These are phyloP conservation scores for Eurystomus gularis DNA, from an alignment of 2,113 vertebrate genomes.

Conservation along the genomic window DNA sequence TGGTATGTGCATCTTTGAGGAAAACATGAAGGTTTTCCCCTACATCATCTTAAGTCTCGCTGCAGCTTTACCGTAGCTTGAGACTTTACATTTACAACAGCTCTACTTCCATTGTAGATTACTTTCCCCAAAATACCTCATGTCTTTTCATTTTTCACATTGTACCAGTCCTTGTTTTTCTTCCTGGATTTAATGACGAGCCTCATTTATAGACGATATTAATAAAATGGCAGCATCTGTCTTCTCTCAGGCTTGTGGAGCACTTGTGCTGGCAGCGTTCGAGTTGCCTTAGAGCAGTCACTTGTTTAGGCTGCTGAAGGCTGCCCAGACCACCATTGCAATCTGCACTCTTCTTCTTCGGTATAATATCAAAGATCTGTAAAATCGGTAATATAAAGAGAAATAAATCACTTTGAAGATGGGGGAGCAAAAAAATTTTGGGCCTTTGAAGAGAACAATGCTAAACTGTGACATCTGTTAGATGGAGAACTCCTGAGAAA, in stretches of 20 bases:
- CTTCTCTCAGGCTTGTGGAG: not conserved
- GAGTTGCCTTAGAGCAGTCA: not conserved
- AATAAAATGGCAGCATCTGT: constrained; percentile 51
- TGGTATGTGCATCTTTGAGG: not conserved
- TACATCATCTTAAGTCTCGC: not conserved
- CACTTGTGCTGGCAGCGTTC: constrained; percentile 9
- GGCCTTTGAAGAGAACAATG: not conserved
- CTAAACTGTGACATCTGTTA: not conserved
- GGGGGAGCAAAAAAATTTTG: not conserved
- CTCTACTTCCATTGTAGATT: not conserved
- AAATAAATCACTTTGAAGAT: not conserved
- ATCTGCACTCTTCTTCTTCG: not conserved
- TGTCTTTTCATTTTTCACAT: not conserved
- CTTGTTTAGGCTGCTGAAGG: constrained; percentile 31
- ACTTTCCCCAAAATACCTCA: not conserved
- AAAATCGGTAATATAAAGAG: not conserved
- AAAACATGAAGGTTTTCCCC: not conserved
- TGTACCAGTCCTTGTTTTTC: constrained; percentile 19
- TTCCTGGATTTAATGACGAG: constrained; percentile 37
- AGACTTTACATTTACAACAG: not conserved
- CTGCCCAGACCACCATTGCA: not conserved
- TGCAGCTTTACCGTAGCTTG: not conserved
- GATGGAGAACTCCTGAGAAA: not conserved
- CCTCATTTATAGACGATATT: not conserved
- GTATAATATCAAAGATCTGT: not conserved